These are phyloP conservation scores for Axinella damicornis DNA, from an alignment of 37 sponge, comb jelly and placozoan genomes.

Conservation along the genomic window DNA sequence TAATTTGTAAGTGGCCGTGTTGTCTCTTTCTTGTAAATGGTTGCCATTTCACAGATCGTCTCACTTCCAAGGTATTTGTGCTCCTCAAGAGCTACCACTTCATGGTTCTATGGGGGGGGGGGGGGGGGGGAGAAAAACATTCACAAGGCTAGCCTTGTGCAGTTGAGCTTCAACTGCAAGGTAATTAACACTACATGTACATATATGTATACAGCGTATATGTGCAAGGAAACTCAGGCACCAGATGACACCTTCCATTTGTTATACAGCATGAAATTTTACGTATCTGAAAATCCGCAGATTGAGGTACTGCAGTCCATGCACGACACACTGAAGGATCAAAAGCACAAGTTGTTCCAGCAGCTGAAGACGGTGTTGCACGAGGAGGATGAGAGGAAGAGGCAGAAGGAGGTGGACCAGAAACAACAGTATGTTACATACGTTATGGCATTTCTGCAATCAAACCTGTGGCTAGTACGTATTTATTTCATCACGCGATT, in stretches of 20 bases:
- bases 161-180: too few relatives aligned
- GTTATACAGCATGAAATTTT: too few relatives aligned
- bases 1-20: slow-evolving; percentile 7
- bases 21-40: neutral
- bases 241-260: neutral
- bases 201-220: neutral
- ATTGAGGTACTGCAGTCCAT: slow-evolving; percentile 21
- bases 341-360: slow-evolving; percentile 71
- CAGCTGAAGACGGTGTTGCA: slow-evolving; percentile 62
- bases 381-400: slow-evolving; percentile 75
- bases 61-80: slow-evolving; percentile 2
- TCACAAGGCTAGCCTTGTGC: too few relatives aligned
- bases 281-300: too few relatives aligned
- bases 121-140: too few relatives aligned
- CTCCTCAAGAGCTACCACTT: neutral
- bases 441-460: neutral
- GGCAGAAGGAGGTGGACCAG: slow-evolving; percentile 17
- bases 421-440: slow-evolving; percentile 13
- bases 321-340: slow-evolving; percentile 51
- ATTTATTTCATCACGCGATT: too few relatives aligned
- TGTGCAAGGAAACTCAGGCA: too few relatives aligned
- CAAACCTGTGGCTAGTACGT: too few relatives aligned
- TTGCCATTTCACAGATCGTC: neutral
- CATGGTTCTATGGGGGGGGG: neutral
- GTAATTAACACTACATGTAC: too few relatives aligned